phyloP scores from a whole-genome alignment of 2,797 vertebrate species.

The Chromobotia macracanthus region DNA sequence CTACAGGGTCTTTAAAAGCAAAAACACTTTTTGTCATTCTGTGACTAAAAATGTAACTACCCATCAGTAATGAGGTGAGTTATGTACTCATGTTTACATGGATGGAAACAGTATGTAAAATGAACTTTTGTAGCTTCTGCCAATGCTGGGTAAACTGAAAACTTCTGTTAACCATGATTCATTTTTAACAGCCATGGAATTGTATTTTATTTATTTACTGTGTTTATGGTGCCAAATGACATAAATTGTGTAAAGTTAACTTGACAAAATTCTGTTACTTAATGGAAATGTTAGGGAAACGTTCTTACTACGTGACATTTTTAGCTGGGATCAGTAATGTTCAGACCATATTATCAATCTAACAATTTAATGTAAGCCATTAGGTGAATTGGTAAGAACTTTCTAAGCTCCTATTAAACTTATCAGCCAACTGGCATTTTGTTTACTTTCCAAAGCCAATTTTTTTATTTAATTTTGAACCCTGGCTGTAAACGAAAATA shows the following conservation, averaged over 20 bases:
- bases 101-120: background rate
- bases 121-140: background rate
- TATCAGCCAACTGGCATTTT: background rate
- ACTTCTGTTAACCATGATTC: background rate
- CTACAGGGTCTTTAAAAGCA: constrained; percentile 8
- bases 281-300: too few relatives aligned
- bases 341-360: constrained; percentile 64
- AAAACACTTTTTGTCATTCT: constrained; percentile 45
- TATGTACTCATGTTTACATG: background rate
- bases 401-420: background rate
- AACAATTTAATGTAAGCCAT: background rate
- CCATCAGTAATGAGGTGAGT: background rate
- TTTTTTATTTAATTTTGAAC: background rate
- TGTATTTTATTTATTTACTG: background rate
- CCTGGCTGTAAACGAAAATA: constrained; percentile 72
- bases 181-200: background rate
- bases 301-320: constrained; percentile 13
- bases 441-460: background rate
- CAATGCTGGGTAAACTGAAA: constrained; percentile 71
- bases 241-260: constrained; percentile 72
- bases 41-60: background rate
- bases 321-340: too few relatives aligned
- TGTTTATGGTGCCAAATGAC: too few relatives aligned
- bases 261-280: constrained; percentile 70
- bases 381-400: constrained; percentile 22